Base-by-base conservation (phyloP, 2,888 invertebrate species). In the Galerucella nymphaeae region DNA sequence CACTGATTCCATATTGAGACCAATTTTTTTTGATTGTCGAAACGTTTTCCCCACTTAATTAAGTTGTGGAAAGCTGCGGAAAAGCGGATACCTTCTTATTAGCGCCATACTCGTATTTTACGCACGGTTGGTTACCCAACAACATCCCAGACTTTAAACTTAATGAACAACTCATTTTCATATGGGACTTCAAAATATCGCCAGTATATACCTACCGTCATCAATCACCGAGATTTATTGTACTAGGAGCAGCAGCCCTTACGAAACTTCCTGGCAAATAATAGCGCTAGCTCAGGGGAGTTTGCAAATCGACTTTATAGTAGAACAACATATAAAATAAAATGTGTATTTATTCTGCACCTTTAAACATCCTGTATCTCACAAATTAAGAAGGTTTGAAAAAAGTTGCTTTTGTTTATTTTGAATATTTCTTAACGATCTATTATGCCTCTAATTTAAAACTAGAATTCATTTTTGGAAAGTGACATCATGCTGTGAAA, bases 91-190 rank as follows among this genome's bases (percentile, higher is more conserved):
- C 53, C 16, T 69, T 69, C 62, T 62, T 69, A 62, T 62, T 55
- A 62, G 53, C 14, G 55, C 62, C 18, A 62, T 62, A 61, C 48
- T 61, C 61, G 50, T 55, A 62, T 69, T 62, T 69, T 38, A 62
- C 69, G 69, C 62, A 69, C 55, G 69, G 69, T 69, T 69, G 69
- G 69, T 69, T 69, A 69, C 62, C 55, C 62, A 20, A 58, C 66
- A 66, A 66, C 57, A 66, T 42, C 30, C 66, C 42, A n/a, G 58
- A 66, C 50, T 41, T 9, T 14, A 42, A 62, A 69, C 62, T 69
- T 69, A 69, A 69, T 69, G 69, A 69, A 69, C 69, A 63, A 55
- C 69, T 69, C 69, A 69, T 65, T 71, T 71, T 65, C 66, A 71
- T 71, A 71, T 59, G 66, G 71, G 66, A 66, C 65, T 65, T 66